Percentiles rank a stretch among this genome's conserved stretches.
These are phyloP conservation scores for Gyps fulvus DNA, from an alignment of 2,113 vertebrate genomes.

Conservation along the genomic window DNA sequence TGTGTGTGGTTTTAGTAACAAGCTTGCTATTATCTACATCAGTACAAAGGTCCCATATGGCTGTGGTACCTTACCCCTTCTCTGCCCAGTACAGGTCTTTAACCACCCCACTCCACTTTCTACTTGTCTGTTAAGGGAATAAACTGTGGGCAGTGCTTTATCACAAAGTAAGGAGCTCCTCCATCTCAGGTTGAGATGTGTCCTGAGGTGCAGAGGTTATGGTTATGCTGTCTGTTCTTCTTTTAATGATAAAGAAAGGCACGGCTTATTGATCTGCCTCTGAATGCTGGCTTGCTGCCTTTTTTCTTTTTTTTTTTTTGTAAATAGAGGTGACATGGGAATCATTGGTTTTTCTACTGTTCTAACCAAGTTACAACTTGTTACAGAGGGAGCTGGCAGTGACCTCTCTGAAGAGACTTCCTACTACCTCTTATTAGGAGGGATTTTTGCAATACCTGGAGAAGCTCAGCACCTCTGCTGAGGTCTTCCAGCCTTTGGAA, in stretches of 20 bases:
- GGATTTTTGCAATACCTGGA: background rate
- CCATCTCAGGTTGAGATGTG: background rate
- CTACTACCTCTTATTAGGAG: background rate
- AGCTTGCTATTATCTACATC: background rate
- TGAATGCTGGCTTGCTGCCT: background rate
- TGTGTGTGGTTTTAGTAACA: background rate
- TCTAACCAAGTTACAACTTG: background rate
- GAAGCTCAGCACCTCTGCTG: background rate
- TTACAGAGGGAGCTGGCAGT: background rate
- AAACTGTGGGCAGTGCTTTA: background rate
- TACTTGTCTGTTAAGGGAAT: background rate
- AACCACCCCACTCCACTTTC: background rate
- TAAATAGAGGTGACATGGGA: background rate
- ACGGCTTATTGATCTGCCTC: background rate
- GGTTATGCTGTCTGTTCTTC: background rate
- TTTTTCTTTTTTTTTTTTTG: no score
- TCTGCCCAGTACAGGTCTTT: background rate
- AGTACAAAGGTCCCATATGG: background rate
- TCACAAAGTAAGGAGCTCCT: background rate
- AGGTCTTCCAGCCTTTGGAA: background rate
- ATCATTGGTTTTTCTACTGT: background rate
- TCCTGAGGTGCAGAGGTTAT: background rate
- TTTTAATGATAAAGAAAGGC: background rate
- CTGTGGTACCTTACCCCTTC: background rate
- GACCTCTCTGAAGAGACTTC: background rate